Percentiles rank a stretch among this genome's conserved stretches.
Conservation (phyloP, 2,888 invertebrate species). For the Platypus cylindrus region DNA sequence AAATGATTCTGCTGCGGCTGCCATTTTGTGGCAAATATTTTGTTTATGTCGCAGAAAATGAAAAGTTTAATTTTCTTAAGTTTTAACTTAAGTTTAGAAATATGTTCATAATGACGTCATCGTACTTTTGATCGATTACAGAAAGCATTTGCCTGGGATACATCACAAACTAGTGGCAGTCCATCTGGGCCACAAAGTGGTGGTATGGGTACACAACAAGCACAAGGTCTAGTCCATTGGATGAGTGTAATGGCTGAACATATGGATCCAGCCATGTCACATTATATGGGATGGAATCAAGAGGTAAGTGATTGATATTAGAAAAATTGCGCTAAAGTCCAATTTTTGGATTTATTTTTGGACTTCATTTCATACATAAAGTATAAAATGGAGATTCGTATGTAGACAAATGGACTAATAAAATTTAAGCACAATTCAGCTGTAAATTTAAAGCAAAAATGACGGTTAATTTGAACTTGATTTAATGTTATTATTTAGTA, state of each 20-base stretch:
- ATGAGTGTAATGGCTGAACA: conserved; percentile 96
- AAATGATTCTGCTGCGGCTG: no score
- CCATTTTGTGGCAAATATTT: no score
- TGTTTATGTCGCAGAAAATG: no score
- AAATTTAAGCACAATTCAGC: no score
- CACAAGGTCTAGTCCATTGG: conserved; percentile 84
- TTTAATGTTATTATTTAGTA: no score
- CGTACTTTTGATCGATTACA: conserved; percentile 41
- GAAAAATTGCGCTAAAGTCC: no score
- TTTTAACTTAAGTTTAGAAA: no score
- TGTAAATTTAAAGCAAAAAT: no score
- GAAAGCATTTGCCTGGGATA: conserved; percentile 42
- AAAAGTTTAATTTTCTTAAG: no score
- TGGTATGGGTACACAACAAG: conserved; percentile 48
- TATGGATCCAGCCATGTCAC: conserved; percentile 75
- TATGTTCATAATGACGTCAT: no score
- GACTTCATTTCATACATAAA: not conserved
- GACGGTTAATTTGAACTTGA: no score
- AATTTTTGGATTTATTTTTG: not conserved
- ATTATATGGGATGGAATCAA: conserved; percentile 49
- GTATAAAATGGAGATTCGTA: not conserved
- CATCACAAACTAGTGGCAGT: conserved; percentile 38
- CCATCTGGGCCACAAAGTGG: conserved; percentile 40
- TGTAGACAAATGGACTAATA: not conserved
- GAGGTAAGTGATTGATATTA: conserved; percentile 51